These are phyloP conservation scores for Pomacea maculata DNA, from an alignment of 1,140 invertebrate genomes.

Conservation along the genomic window DNA sequence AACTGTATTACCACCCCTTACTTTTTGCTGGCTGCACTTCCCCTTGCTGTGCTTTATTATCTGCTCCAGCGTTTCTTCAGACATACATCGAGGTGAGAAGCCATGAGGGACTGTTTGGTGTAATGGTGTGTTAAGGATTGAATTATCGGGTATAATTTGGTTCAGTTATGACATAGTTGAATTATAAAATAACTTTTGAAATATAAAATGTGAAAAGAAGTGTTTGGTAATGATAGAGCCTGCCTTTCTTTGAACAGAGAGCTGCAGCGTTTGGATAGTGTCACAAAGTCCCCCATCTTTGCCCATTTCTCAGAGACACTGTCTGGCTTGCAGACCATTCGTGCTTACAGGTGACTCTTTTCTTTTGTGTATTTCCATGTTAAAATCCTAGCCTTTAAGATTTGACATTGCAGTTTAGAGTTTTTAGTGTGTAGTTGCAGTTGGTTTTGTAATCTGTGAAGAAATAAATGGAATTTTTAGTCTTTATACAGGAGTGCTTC, in stretches of 20 bases:
- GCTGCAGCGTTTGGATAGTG: slow-evolving; percentile 73
- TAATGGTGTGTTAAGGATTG: neutral
- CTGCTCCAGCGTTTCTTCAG: slow-evolving; percentile 88
- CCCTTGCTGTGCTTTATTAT: slow-evolving; percentile 49
- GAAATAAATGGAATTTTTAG: too few species aligned
- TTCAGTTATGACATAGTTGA: too few species aligned
- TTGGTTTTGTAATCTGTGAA: too few species aligned
- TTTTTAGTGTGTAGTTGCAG: too few species aligned
- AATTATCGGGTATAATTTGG: too few species aligned
- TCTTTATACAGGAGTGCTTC: too few species aligned
- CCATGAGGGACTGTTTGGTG: neutral
- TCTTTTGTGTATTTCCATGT: too few species aligned
- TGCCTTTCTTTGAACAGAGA: slow-evolving; percentile 59
- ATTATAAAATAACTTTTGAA: neutral
- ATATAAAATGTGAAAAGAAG: neutral
- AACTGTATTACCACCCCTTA: slow-evolving; percentile 52
- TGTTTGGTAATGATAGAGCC: neutral
- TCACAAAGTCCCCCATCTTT: slow-evolving; percentile 82
- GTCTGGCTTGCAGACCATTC: slow-evolving; percentile 87
- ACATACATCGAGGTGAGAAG: slow-evolving; percentile 76
- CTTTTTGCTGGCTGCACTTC: slow-evolving; percentile 50
- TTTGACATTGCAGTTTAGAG: too few species aligned
- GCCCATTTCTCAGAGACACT: slow-evolving; percentile 89
- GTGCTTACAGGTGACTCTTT: slow-evolving; percentile 74
- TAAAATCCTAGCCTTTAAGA: too few species aligned